phyloP scores from a whole-genome alignment of 1,140 invertebrate genomes.

The Chrysoperla carnea region DNA sequence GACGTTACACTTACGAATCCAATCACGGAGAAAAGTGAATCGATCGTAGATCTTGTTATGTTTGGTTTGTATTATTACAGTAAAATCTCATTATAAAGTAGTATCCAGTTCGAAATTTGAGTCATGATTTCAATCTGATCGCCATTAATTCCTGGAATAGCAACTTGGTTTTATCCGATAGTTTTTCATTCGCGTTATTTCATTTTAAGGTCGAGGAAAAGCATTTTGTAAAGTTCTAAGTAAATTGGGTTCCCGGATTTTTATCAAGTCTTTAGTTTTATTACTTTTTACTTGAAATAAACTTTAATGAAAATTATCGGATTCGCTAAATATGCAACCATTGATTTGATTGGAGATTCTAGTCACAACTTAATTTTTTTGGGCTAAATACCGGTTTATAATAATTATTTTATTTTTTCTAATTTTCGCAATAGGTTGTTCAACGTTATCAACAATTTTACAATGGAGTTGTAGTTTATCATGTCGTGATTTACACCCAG shows the following conservation, averaged over 20 bases:
- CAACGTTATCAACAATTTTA: conserved; percentile 5
- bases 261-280: too few species aligned
- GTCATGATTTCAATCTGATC: neutral
- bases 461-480: conserved; percentile 22
- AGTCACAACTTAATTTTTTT: too few species aligned
- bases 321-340: too few species aligned
- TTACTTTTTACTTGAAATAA: too few species aligned
- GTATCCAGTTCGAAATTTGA: neutral
- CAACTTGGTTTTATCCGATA: too few species aligned
- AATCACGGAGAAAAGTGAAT: conserved; percentile 38
- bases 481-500: conserved; percentile 21
- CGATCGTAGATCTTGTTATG: conserved; percentile 46
- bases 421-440: neutral
- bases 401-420: conserved; percentile 1
- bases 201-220: too few species aligned
- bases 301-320: too few species aligned
- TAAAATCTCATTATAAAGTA: conserved; percentile 10
- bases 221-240: too few species aligned
- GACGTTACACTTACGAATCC: conserved; percentile 31
- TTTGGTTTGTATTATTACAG: conserved; percentile 36
- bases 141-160: neutral
- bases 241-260: too few species aligned
- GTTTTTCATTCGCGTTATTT: too few species aligned
- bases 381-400: too few species aligned
- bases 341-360: too few species aligned